Evolutionary conservation across 2,113 vertebrate species (phyloP).

Genomic region (Sardina pilchardus): DNA sequence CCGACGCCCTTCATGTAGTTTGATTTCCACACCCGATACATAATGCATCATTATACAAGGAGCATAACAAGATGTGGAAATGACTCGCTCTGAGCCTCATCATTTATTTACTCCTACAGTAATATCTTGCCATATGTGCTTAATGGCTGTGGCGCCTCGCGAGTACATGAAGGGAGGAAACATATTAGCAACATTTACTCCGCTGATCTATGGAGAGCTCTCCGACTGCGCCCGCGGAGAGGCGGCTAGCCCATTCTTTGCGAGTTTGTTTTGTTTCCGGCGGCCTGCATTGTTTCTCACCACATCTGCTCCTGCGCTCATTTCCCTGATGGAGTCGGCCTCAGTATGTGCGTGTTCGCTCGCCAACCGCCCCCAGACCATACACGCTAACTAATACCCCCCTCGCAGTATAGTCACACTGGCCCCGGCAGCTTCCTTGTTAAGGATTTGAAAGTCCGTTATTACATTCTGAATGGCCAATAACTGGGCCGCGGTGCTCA

Average conservation of each 20-base stretch:
- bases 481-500: slow-evolving; percentile 56
- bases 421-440: neutral
- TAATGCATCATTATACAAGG: slow-evolving; percentile 10
- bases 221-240: neutral
- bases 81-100: neutral
- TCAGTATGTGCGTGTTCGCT: neutral
- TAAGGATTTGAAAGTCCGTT: slow-evolving; percentile 10
- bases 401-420: neutral
- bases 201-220: neutral
- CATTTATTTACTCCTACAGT: neutral
- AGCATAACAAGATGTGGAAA: slow-evolving; percentile 2
- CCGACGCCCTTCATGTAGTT: neutral
- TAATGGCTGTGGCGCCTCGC: neutral
- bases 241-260: neutral
- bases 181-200: neutral
- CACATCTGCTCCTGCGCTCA: neutral
- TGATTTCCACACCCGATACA: neutral
- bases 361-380: neutral
- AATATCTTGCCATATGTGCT: slow-evolving; percentile 13
- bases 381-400: neutral
- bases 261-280: neutral
- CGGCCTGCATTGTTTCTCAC: neutral
- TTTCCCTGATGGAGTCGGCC: neutral
- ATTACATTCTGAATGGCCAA: slow-evolving; percentile 46
- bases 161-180: neutral